Evolutionary conservation across 2,113 vertebrate genomes (phyloP).

Genomic region (Ifrita kowaldi): DNA sequence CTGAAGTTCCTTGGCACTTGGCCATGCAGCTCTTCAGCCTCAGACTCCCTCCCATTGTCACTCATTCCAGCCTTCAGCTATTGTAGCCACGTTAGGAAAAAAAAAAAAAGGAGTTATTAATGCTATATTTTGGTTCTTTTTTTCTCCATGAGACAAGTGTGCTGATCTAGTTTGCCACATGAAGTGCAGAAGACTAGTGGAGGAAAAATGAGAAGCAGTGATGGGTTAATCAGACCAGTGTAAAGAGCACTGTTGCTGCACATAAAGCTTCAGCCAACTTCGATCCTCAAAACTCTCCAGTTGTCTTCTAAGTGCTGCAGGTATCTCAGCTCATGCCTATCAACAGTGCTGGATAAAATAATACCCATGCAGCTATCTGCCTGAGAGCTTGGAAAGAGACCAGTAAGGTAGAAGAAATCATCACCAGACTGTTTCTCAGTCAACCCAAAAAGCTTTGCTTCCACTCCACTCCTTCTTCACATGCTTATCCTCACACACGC

Average conservation of each 20-base stretch:
- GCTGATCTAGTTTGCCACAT: background rate
- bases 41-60: background rate
- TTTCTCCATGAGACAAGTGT: background rate
- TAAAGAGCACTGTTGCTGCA: background rate
- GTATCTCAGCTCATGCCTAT: background rate
- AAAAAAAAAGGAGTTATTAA: background rate
- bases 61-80: background rate
- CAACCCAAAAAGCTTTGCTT: background rate
- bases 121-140: background rate
- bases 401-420: background rate
- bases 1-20: background rate
- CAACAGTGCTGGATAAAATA: background rate
- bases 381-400: background rate
- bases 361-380: background rate
- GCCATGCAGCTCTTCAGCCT: background rate
- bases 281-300: background rate
- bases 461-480: background rate
- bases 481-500: slow-evolving; percentile 17
- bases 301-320: background rate
- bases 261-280: background rate
- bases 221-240: background rate
- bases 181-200: background rate
- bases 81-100: background rate
- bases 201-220: background rate
- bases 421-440: background rate